Evolutionary conservation across 2,113 vertebrate species (phyloP).

Genomic region (Rhagologus leucostigma): DNA sequence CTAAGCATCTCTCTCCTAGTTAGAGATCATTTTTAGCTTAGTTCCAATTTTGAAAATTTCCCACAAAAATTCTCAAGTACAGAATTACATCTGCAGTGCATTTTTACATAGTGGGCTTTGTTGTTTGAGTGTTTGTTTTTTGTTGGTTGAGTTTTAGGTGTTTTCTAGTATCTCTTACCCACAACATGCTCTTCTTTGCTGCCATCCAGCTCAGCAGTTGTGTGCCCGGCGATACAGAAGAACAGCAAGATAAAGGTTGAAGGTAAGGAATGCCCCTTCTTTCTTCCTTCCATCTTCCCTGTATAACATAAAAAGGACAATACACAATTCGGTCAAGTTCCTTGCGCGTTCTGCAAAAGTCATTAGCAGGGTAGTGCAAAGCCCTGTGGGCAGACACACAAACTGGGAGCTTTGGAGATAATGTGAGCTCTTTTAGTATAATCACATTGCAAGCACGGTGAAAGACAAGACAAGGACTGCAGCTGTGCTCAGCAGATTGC

Average conservation of each 20-base stretch:
- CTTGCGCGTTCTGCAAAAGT: background rate
- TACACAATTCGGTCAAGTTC: background rate
- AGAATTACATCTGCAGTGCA: background rate
- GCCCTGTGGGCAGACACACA: background rate
- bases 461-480: background rate
- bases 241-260: slow-evolving; percentile 32
- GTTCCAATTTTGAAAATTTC: background rate
- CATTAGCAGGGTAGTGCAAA: background rate
- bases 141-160: background rate
- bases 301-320: background rate
- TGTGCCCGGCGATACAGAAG: background rate
- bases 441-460: background rate
- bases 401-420: background rate
- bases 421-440: fast-evolving
- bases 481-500: background rate
- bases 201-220: background rate
- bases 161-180: slow-evolving; percentile 53
- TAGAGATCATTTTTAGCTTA: background rate
- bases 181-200: background rate
- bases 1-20: background rate
- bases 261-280: background rate
- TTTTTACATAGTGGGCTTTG: background rate
- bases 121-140: background rate
- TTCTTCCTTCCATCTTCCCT: slow-evolving; percentile 53
- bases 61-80: background rate